phyloP scores from a whole-genome alignment of 2,113 vertebrate genomes.

The Seriola dumerili region DNA sequence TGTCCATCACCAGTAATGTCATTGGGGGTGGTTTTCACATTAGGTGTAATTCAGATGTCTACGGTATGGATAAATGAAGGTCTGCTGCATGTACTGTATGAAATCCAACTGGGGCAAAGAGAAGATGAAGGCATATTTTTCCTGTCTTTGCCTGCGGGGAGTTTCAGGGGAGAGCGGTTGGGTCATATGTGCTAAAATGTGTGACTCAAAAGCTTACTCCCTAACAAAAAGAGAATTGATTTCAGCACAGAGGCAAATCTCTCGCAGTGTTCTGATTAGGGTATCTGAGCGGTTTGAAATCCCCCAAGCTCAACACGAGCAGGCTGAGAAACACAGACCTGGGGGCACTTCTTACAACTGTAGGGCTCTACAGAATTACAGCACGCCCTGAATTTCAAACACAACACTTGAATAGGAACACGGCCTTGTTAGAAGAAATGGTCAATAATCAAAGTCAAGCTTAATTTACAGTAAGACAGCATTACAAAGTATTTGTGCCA shows the following conservation, averaged over 20 bases:
- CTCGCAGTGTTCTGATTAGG: conserved; percentile 62
- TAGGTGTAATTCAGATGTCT: background rate
- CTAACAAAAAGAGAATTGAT: conserved; percentile 68
- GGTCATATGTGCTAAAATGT: conserved; percentile 54
- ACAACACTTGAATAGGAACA: conserved; percentile 14
- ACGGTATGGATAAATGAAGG: background rate
- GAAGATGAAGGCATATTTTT: background rate
- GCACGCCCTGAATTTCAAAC: conserved; percentile 48
- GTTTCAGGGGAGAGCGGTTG: conserved; percentile 41
- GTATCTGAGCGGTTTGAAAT: conserved; percentile 64
- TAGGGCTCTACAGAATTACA: conserved; percentile 32
- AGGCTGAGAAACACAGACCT: conserved; percentile 40
- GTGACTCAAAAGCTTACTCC: conserved; percentile 64
- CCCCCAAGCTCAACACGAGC: conserved; percentile 50
- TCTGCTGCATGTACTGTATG: background rate
- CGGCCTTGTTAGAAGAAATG: conserved; percentile 11
- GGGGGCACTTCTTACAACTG: conserved; percentile 45
- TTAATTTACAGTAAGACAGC: conserved; percentile 24
- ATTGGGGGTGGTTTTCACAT: background rate
- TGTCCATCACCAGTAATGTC: background rate
- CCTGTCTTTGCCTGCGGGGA: conserved; percentile 26
- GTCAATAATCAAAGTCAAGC: conserved; percentile 42
- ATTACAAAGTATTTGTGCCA: conserved; percentile 24
- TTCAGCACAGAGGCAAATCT: conserved; percentile 73
- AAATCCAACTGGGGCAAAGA: background rate